phyloP scores from a whole-genome alignment of 2,797 vertebrate genomes.

The Epinephelus awoara region DNA sequence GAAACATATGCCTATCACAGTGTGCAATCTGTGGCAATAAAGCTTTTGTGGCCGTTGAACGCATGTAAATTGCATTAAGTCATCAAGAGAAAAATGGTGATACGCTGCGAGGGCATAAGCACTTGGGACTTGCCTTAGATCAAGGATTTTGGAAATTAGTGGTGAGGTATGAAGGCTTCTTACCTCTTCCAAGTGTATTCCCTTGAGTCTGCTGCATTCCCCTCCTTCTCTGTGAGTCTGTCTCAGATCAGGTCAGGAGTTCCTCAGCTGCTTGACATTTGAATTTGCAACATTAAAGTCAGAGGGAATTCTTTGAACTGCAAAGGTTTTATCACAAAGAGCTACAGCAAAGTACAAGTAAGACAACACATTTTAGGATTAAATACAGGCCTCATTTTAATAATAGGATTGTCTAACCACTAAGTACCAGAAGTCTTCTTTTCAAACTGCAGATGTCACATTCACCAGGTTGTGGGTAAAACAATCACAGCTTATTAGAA shows the following conservation, averaged over 20 bases:
- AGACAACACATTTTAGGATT: background rate
- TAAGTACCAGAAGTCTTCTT: background rate
- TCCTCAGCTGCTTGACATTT: slow-evolving; percentile 48
- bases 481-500: too few relatives aligned
- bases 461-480: too few relatives aligned
- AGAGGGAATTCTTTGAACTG: background rate
- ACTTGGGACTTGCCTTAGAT: slow-evolving; percentile 59
- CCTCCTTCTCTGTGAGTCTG: slow-evolving; percentile 44
- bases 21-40: slow-evolving; percentile 74
- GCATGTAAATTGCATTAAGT: slow-evolving; percentile 79
- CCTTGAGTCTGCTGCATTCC: slow-evolving; percentile 45
- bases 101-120: slow-evolving; percentile 54
- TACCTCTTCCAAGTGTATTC: slow-evolving; percentile 65
- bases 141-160: slow-evolving; percentile 70
- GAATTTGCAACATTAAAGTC: slow-evolving; percentile 20
- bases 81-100: slow-evolving; percentile 69
- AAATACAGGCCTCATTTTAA: background rate
- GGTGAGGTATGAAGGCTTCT: slow-evolving; percentile 61
- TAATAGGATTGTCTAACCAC: background rate
- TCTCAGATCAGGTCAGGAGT: slow-evolving; percentile 58
- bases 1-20: slow-evolving; percentile 80
- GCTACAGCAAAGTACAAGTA: background rate
- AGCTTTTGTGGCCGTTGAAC: slow-evolving; percentile 66
- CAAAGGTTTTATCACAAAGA: slow-evolving; percentile 23
- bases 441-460: background rate